Evolutionary conservation across 2,797 vertebrate genomes (phyloP).

Genomic region (Acipenser transmontanus): DNA sequence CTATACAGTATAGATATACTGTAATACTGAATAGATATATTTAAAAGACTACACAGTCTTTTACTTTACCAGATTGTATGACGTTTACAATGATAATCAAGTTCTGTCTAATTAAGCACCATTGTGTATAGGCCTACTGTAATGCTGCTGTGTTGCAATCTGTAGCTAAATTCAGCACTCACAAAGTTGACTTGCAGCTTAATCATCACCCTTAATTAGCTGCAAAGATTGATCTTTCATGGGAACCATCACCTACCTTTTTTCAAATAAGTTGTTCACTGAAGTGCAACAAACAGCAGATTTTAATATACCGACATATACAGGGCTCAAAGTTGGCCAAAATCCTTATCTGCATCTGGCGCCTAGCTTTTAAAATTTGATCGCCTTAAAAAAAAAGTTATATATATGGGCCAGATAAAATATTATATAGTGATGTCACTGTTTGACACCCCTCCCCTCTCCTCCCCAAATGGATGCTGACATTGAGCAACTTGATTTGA

Average conservation of each 20-base stretch:
- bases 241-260: constrained; percentile 1
- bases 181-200: constrained; percentile 34
- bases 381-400: no score
- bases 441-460: no score
- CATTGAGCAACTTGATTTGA: no score
- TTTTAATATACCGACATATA: background rate
- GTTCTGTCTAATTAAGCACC: constrained; percentile 46
- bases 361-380: no score
- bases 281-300: background rate
- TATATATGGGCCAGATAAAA: no score
- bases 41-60: background rate
- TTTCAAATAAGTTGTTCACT: background rate
- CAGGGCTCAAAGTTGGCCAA: background rate
- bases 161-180: constrained; percentile 45
- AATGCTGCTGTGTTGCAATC: constrained; percentile 37
- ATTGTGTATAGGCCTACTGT: constrained; percentile 38
- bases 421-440: no score
- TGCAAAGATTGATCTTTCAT: constrained; percentile 14
- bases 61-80: background rate
- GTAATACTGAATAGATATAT: background rate
- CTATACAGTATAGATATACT: background rate
- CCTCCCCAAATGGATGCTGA: no score
- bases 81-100: constrained; percentile 42
- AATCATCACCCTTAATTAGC: constrained; percentile 45
- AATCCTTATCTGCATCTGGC: no score